A percentile compares a stretch with the other conserved stretches of the same genome.
These are phyloP conservation scores for Spongia lamella DNA, from an alignment of 37 sponge, comb jelly and placozoan species.

Conservation along the genomic window DNA sequence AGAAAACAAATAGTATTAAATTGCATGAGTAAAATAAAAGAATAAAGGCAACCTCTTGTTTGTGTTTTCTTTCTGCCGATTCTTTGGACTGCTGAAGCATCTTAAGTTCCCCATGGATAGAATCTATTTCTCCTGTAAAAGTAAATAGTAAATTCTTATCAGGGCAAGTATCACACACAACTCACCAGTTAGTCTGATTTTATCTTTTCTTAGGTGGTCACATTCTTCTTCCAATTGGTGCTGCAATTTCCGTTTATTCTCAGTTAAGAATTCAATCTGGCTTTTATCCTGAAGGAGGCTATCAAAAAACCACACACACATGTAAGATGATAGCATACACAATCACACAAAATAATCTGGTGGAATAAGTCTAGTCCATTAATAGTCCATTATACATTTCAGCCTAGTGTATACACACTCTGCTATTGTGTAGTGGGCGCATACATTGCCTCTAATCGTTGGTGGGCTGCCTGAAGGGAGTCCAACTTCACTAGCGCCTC, in stretches of 20 bases:
- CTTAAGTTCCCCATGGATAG: constrained; percentile 27
- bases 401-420: too few relatives aligned
- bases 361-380: too few relatives aligned
- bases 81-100: constrained; percentile 31
- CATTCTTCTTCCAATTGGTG: constrained; percentile 45
- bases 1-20: too few relatives aligned
- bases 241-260: constrained; percentile 33
- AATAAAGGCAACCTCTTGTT: constrained; percentile 31
- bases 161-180: too few relatives aligned
- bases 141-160: too few relatives aligned
- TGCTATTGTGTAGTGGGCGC: neutral
- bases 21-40: neutral
- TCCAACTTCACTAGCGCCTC: constrained; percentile 50
- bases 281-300: constrained; percentile 67
- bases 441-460: constrained; percentile 54
- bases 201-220: constrained; percentile 61
- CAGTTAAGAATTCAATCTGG: constrained; percentile 33
- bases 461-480: neutral
- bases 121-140: constrained; percentile 20
- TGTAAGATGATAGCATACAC: neutral
- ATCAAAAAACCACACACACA: neutral
- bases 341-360: too few relatives aligned
- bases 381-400: too few relatives aligned
- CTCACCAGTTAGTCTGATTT: constrained; percentile 16
- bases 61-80: constrained; percentile 34